Base-by-base conservation (phyloP, 2,113 vertebrate genomes). In the Chaetodon trifascialis region DNA sequence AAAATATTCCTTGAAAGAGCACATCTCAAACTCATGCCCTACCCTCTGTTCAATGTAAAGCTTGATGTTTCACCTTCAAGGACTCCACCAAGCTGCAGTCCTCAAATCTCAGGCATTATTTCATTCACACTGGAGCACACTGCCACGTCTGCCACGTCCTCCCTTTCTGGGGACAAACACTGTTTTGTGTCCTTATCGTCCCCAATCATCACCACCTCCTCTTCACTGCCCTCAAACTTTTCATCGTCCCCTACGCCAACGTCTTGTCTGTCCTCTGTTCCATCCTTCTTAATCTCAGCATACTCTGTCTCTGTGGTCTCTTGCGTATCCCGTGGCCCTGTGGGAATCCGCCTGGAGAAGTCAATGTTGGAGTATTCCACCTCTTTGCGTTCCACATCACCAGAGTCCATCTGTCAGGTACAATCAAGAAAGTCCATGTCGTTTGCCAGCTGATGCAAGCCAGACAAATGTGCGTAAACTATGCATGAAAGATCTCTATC, bases 281-380 rank as follows among this genome's bases (percentile, higher is more conserved):
- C n/a, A 6, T 71, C 77, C 23, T 9, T 76, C 66, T 89, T 92
- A 59, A 95, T 92, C 79, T 94, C 94, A 34, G 94, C 92, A 0
- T 95, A 95, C 38, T 94, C 94, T 2, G 91, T 88, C 34, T 93
- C 87, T 0, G 63, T 55, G 3, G 2, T 51, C 6, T 78, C 59
- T 11, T 7, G 51, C 0, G 17, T 49, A 0, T 40, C 10, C 17
- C 21, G 15, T 5, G 40, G 42, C 49, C 59, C 74, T 4, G 21
- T 12, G 8, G 66, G 5, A 23, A 44, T 87, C 68, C 92, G 2
- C 36, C 44, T 40, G 2, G 81, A 88, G 69, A 92, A 92, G 82
- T 94, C 47, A 4, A 95, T 87, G 52, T 75, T 0, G 0, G 94
- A 92, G 23, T 95, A 95, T 51, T 91, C 87, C 1, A 81, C 73